Conservation (phyloP, 2,113 vertebrate species). For the Dicerorhinus sumatrensis region DNA sequence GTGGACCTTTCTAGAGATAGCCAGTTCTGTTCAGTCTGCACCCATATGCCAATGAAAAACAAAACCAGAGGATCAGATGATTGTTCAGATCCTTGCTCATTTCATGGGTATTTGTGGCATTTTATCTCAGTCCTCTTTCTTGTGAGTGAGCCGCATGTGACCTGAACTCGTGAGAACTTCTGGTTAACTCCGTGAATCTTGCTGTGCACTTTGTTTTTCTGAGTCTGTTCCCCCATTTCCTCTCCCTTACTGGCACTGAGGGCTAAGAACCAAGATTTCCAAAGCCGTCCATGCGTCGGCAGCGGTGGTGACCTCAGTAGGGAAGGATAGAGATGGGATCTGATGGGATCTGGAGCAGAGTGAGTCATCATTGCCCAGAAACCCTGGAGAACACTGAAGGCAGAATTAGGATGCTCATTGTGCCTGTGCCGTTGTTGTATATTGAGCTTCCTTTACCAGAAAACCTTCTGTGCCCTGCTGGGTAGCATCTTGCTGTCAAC, state of each 20-base stretch:
- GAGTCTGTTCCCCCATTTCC: neutral
- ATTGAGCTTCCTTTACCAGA: neutral
- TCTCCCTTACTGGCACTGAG: neutral
- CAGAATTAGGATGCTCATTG: neutral
- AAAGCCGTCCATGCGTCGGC: neutral
- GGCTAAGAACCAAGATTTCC: neutral
- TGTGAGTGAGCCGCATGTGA: neutral
- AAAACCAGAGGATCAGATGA: constrained; percentile 50
- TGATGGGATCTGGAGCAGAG: neutral
- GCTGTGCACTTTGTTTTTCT: neutral
- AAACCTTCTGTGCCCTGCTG: neutral
- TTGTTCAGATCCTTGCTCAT: neutral
- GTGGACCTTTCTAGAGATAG: constrained; percentile 1
- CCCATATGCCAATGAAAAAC: neutral
- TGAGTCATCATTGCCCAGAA: neutral
- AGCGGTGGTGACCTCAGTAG: neutral
- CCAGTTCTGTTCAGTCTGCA: neutral
- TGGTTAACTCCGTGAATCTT: neutral
- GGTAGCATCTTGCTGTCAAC: constrained; percentile 31
- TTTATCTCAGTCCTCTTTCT: constrained; percentile 47
- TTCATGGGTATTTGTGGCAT: constrained; percentile 55
- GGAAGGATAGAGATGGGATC: neutral
- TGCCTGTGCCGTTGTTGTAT: neutral
- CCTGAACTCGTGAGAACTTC: neutral
- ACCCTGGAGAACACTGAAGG: rapidly evolving